Evolutionary conservation across 2,113 vertebrate genomes (phyloP).

Genomic region (Syngnathus typhle): DNA sequence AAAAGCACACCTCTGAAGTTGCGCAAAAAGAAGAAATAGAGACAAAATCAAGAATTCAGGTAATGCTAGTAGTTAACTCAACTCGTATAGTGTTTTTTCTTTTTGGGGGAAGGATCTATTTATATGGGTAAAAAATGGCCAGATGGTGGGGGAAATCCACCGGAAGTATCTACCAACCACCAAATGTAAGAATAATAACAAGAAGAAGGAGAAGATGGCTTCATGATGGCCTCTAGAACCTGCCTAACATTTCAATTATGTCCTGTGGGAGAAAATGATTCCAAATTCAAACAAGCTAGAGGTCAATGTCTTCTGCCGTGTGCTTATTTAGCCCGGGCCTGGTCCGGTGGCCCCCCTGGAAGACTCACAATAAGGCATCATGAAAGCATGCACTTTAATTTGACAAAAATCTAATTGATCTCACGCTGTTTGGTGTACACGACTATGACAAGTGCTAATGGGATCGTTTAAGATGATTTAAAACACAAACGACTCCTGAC

Average conservation of each 20-base stretch:
- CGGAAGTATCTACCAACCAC: too few species aligned
- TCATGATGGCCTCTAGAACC: not conserved
- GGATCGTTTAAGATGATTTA: conserved; percentile 99
- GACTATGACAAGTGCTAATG: conserved; percentile 99
- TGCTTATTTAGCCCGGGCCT: not conserved
- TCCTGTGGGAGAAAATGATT: not conserved
- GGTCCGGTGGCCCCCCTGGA: conserved; percentile 14
- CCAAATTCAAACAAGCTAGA: not conserved
- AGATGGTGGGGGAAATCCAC: too few species aligned
- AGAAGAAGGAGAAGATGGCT: not conserved
- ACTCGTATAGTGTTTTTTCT: not conserved
- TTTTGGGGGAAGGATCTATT: not conserved
- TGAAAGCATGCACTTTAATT: conserved; percentile 91
- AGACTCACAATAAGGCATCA: conserved; percentile 51
- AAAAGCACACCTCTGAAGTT: not conserved
- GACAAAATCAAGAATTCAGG: not conserved
- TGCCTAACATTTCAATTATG: not conserved
- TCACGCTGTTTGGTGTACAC: conserved; percentile 97
- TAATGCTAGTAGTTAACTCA: not conserved
- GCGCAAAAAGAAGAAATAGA: not conserved
- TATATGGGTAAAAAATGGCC: too few species aligned
- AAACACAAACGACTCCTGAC: conserved; percentile 99
- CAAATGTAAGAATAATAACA: too few species aligned
- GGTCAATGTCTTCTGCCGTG: not conserved
- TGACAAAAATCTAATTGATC: conserved; percentile 90